A percentile compares a stretch with the other conserved stretches of the same genome.
Evolutionary conservation across 1,140 invertebrate species (phyloP).

Genomic region (Drosophila subpulchrella): DNA sequence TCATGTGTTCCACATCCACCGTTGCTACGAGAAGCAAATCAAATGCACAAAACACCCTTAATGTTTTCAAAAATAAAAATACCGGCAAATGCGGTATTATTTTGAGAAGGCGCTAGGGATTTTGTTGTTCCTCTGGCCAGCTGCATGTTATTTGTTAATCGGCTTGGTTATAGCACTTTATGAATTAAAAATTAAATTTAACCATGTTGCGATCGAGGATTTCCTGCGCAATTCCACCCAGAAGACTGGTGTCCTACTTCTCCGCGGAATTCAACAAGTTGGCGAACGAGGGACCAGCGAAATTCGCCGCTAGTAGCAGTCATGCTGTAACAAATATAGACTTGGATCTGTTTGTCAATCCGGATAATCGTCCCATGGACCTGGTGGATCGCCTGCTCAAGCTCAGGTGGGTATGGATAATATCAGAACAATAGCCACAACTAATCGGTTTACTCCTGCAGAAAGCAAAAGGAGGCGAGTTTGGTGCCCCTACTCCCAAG

Average conservation of each 20-base stretch:
- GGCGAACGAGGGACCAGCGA: conserved; percentile 40
- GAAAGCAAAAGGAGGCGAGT: conserved; percentile 59
- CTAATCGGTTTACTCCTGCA: not conserved
- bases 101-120: not conserved
- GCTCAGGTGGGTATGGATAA: conserved; percentile 37
- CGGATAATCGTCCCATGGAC: conserved; percentile 57
- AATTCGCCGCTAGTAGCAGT: conserved; percentile 1
- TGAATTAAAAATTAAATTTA: conserved; percentile 25
- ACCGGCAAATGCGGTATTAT: conserved; percentile 2
- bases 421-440: not conserved
- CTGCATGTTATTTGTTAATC: conserved; percentile 20
- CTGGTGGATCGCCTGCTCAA: conserved; percentile 53
- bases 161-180: conserved; percentile 32
- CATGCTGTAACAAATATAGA: conserved; percentile 34
- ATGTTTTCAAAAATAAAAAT: not conserved
- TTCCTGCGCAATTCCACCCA: conserved; percentile 13
- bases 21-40: not conserved
- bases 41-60: not conserved
- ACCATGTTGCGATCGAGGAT: conserved; percentile 52
- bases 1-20: conserved; percentile 1
- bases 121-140: conserved; percentile 3
- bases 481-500: conserved; percentile 54
- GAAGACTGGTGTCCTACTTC: conserved; percentile 62
- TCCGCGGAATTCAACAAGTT: conserved; percentile 61
- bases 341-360: conserved; percentile 59